Evolutionary conservation across 1,140 invertebrate genomes (phyloP).

Genomic region (Penaeus japonicus): DNA sequence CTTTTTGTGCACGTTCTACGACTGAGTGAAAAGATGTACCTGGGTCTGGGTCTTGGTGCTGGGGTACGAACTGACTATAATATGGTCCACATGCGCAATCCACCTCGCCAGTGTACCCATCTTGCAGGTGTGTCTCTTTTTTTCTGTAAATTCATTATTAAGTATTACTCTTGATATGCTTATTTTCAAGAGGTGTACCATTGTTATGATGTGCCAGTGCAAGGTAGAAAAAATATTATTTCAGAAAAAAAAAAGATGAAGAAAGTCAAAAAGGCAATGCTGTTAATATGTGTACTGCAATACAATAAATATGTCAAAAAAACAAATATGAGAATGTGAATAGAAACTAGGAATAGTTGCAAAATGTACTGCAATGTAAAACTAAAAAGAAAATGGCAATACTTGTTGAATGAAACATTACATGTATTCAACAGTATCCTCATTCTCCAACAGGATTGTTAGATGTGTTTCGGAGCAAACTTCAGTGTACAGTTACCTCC

Average conservation of each 20-base stretch:
- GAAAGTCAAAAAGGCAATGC: too few species aligned
- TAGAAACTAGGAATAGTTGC: too few species aligned
- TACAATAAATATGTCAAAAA: too few species aligned
- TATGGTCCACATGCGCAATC: constrained; percentile 84
- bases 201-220: too few species aligned
- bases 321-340: too few species aligned
- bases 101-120: constrained; percentile 83
- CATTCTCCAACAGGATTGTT: constrained; percentile 71
- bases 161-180: background rate
- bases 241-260: too few species aligned
- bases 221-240: too few species aligned
- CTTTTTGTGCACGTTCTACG: constrained; percentile 87
- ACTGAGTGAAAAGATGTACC: constrained; percentile 80
- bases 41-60: constrained; percentile 67
- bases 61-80: constrained; percentile 83
- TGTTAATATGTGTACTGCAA: too few species aligned
- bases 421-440: background rate
- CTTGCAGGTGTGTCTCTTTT: constrained; percentile 70
- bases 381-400: background rate
- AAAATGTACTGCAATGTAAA: background rate
- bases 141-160: background rate
- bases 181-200: background rate
- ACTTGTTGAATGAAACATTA: background rate
- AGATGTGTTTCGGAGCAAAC: constrained; percentile 80
- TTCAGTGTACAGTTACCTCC: constrained; percentile 70